Percentiles rank a stretch among this genome's conserved stretches.
Evolutionary conservation across 1,140 invertebrate genomes (phyloP).

Genomic region (Drosophila arizonae): DNA sequence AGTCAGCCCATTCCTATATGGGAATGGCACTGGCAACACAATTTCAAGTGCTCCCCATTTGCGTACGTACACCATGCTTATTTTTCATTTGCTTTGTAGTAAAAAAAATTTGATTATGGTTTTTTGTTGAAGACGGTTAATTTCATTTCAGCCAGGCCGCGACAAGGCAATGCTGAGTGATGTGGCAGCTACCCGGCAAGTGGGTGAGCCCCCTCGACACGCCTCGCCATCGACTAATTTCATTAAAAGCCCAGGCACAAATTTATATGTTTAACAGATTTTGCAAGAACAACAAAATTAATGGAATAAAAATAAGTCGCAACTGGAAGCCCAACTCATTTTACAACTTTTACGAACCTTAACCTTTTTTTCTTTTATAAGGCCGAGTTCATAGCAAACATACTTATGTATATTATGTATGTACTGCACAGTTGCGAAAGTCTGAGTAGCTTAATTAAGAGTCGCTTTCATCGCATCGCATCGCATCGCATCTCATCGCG

Average conservation of each 20-base stretch:
- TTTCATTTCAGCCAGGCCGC: constrained; percentile 65
- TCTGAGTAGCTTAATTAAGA: constrained; percentile 66
- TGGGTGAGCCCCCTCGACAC: neutral
- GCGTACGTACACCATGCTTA: constrained; percentile 25
- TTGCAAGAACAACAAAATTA: constrained; percentile 37
- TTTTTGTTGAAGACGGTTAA: constrained; percentile 75
- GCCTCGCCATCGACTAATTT: constrained; percentile 57
- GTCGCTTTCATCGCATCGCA: constrained; percentile 39
- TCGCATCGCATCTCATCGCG: neutral
- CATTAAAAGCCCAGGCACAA: constrained; percentile 54
- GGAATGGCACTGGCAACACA: constrained; percentile 14
- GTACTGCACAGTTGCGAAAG: neutral
- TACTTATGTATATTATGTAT: neutral
- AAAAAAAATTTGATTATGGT: constrained; percentile 77
- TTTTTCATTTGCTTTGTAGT: constrained; percentile 71
- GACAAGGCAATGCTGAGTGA: constrained; percentile 65
- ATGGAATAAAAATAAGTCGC: constrained; percentile 40
- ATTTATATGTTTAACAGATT: constrained; percentile 63
- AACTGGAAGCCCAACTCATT: constrained; percentile 60
- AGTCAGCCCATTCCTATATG: constrained; percentile 34
- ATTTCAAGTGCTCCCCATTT: constrained; percentile 10
- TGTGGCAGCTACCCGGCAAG: constrained; percentile 51
- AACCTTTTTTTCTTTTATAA: constrained; percentile 63
- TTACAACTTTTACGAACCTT: constrained; percentile 68
- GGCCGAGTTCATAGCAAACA: constrained; percentile 3